phyloP scores from a whole-genome alignment of 2,797 vertebrate genomes.

The Tenualosa thibaudeaui region DNA sequence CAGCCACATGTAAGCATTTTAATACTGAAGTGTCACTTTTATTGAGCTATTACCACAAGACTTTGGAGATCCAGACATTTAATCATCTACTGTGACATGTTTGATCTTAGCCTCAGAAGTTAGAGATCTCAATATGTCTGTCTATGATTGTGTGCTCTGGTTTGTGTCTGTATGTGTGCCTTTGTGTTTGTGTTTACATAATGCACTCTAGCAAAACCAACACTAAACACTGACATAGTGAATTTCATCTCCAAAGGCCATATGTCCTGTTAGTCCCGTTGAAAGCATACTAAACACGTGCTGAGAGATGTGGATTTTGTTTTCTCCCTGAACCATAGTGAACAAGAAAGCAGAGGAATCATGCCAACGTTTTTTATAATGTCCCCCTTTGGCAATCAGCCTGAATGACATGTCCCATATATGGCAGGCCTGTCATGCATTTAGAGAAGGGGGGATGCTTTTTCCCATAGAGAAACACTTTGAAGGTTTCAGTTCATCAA shows the following conservation, averaged over 20 bases:
- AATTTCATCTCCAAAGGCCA: neutral
- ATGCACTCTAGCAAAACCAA: neutral
- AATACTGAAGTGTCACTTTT: neutral
- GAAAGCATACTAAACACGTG: neutral
- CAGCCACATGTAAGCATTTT: neutral
- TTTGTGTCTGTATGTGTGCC: neutral
- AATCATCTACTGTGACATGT: neutral
- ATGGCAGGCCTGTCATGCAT: neutral
- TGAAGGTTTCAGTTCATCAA: neutral
- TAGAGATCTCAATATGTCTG: neutral
- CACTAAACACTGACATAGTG: neutral
- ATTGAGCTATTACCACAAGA: neutral
- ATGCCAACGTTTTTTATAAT: conserved; percentile 4
- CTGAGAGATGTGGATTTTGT: neutral
- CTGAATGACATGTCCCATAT: neutral
- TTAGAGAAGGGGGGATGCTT: neutral
- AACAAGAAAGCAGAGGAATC: neutral
- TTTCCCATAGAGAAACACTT: neutral
- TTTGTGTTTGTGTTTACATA: neutral
- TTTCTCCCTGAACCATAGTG: neutral
- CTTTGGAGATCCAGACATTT: neutral
- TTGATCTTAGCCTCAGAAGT: neutral
- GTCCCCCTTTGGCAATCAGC: neutral
- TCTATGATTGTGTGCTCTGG: neutral
- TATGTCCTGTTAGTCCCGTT: neutral